Evolutionary conservation across 2,113 vertebrate species (phyloP), one percentile per base, ranked within the genome.

Genomic region (Climacteris rufus): DNA sequence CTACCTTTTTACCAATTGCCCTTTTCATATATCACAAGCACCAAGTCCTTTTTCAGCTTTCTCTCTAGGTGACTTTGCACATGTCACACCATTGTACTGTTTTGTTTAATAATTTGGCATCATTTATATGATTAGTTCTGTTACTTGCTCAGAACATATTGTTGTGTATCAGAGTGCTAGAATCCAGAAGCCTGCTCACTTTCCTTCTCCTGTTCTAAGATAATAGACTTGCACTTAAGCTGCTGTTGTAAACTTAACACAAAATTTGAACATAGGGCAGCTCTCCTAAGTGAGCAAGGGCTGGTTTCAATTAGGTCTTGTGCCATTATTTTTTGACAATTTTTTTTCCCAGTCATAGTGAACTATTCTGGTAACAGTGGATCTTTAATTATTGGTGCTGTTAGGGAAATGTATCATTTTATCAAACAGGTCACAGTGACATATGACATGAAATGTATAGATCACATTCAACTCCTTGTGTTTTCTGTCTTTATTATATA

Each of bases 391-490:
- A 75, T 75, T 56, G 35, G 18, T 93, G 35, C 37, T 75, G 5
- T 25, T 52, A 27, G 18, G 15, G 15, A 89, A 95, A 81, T 84
- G 52, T 56, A 25, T 87, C 52, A 71, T 90, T 90, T 45, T 69
- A 81, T 96, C 91, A 78, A 69, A 78, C 28, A 63, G 10, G 30
- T 93, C 94, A 89, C 60, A 54, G 60, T 83, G 63, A 83, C 50
- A 50, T 57, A 71, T 81, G 81, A 78, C 49, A 54, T 78, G 68
- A 22, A 53, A 95, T 78, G n/a, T 78, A 83, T 37, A 18, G 78
- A 86, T 87, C 31, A 92, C 89, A 37, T 92, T 95, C 92, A 97
- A 24, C 15, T 90, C 77, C 79, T 88, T 93, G 31, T 94, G 61
- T 71, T 90, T 87, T 96, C 42, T 89, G 72, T 95, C 87, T 94